Conservation (phyloP, 2,113 vertebrate species). For the Canis aureus region DNA sequence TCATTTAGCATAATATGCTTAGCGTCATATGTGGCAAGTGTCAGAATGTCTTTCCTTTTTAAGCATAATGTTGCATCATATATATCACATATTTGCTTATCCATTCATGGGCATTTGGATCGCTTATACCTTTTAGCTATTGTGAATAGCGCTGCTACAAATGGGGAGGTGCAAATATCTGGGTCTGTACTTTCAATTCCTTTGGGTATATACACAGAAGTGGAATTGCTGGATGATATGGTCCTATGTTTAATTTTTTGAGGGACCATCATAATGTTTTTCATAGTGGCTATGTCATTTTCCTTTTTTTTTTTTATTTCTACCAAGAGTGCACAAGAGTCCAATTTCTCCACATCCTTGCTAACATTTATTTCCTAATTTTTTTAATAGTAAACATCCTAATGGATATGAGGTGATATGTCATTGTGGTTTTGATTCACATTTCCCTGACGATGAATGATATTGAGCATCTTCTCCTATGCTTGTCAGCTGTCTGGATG, state of each 20-base stretch:
- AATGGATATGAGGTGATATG: not conserved
- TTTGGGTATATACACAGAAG: too few relatives aligned
- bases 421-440: not conserved
- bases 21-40: not conserved
- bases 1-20: not conserved
- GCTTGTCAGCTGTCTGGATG: not conserved
- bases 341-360: not conserved
- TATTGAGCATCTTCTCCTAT: not conserved
- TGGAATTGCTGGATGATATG: not conserved
- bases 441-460: not conserved
- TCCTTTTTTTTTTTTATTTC: not conserved
- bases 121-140: not conserved
- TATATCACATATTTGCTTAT: not conserved
- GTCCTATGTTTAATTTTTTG: not conserved
- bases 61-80: not conserved
- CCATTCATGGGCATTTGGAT: not conserved
- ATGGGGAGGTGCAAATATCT: not conserved
- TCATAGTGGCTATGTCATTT: not conserved
- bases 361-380: not conserved
- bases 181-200: not conserved
- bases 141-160: not conserved
- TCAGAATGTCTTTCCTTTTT: not conserved
- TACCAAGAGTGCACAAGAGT: not conserved
- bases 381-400: not conserved
- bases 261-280: not conserved